Evolutionary conservation across 2,797 vertebrate genomes (phyloP), one percentile per base, ranked within the genome.

Genomic region (Melanotaenia maccullochi): DNA sequence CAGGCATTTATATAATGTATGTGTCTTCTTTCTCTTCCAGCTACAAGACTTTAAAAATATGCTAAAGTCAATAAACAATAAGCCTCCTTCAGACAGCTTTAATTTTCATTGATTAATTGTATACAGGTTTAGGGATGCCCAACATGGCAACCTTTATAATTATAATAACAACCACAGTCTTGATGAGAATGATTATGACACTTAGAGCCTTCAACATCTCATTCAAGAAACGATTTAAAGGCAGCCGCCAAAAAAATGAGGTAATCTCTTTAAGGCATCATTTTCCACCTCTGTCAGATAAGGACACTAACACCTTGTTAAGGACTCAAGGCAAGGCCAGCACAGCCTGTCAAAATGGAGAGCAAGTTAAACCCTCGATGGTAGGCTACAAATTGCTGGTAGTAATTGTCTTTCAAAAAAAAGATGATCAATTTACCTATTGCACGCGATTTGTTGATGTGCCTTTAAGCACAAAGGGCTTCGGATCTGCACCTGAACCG

Each of bases 151-250:
- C 57, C 59, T 65, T 62, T 75, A 68, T 84, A 65, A 82, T 80
- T 65, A 75, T 65, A 49, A 77, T 65, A 44, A 63, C 22, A 70
- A 70, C 2, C 12, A 47, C 16, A 9, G 71, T 51, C 60, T 68
- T 81, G 76, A 81, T 74, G 75, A 77, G 69, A 67, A 78, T 72
- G 72, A 83, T 82, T 65, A 76, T 70, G 63, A 60, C 75, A 84
- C 81, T 79, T 78, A 84, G 65, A 71, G 68, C 5, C 54, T 71
- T 60, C 32, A 72, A 83, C 65, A 81, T 74, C 40, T 76, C 60
- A 72, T 82, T 83, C 66, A 70, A 1, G 1, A 51, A 40, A 66
- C 42, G 58, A 82, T 71, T 38, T 78, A 60, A 80, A 59, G 32
- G 33, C 73, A 65, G 69, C 72, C 35, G 49, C 66, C 47, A 64